Conservation (phyloP, 2,888 invertebrate genomes). For the Chrysodeixis includens region DNA sequence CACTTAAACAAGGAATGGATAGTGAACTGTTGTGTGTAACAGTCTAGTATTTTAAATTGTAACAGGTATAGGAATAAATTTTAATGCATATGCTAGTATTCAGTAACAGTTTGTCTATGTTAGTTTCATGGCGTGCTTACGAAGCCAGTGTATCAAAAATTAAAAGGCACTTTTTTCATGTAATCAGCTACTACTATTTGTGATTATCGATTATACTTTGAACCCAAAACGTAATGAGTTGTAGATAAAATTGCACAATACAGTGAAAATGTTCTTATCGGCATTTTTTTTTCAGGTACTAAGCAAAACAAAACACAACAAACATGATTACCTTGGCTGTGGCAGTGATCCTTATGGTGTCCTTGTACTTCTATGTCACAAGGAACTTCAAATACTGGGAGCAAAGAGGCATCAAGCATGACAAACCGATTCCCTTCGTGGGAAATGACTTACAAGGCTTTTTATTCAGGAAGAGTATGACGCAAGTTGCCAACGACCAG, state of each 20-base stretch:
- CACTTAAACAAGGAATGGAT: not conserved
- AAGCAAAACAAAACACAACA: not conserved
- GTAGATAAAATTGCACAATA: no score
- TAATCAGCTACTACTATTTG: no score
- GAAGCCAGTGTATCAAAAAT: no score
- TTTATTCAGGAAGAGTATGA: slow-evolving; percentile 27
- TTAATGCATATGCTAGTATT: no score
- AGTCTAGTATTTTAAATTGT: not conserved
- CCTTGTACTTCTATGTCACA: slow-evolving; percentile 44
- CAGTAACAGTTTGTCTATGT: not conserved
- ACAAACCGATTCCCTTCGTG: slow-evolving; percentile 38
- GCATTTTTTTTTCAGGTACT: slow-evolving; percentile 11
- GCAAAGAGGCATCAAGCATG: slow-evolving; percentile 46
- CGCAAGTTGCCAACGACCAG: slow-evolving; percentile 37
- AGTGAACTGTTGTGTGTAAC: not conserved
- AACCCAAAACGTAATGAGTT: no score
- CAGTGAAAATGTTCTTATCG: not conserved
- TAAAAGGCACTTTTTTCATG: no score
- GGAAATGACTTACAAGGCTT: slow-evolving; percentile 33
- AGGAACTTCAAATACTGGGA: slow-evolving; percentile 56
- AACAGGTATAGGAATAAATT: not conserved
- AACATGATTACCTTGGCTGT: slow-evolving; percentile 36
- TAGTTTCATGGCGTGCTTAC: no score
- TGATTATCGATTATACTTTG: no score
- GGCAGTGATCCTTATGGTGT: slow-evolving; percentile 20